Conservation (phyloP, 2,113 vertebrate species). For the Phalacrocorax carbo region DNA sequence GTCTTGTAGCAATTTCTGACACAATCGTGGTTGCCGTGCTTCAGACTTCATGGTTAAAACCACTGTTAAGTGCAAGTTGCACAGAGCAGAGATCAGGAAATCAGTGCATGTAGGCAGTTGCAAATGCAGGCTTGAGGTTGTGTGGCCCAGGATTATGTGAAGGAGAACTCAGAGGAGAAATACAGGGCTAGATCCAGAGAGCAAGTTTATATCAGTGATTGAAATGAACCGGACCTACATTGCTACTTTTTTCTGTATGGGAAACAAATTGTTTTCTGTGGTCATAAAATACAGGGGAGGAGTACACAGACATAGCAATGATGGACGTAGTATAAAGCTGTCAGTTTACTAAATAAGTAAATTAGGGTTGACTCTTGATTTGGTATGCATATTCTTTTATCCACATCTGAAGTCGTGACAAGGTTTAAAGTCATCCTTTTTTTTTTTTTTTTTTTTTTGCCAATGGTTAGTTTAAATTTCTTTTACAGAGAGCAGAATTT, state of each 20-base stretch:
- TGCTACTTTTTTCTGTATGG: background rate
- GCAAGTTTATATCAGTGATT: background rate
- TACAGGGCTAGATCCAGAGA: background rate
- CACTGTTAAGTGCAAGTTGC: background rate
- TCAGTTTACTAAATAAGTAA: background rate
- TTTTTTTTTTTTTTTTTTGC: background rate
- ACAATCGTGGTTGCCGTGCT: background rate
- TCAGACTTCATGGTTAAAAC: background rate
- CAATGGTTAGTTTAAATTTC: background rate
- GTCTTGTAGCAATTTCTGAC: background rate
- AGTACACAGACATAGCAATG: background rate
- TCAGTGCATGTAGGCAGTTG: background rate
- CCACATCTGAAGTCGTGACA: background rate
- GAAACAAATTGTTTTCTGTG: background rate
- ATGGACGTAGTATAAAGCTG: background rate
- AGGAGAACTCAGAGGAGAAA: background rate
- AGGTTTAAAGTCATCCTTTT: background rate
- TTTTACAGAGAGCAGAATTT: background rate
- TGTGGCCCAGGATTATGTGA: accelerated
- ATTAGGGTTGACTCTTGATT: background rate
- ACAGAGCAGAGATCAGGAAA: background rate
- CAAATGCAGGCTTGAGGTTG: background rate
- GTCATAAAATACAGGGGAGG: background rate
- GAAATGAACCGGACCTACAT: background rate
- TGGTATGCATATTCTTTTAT: background rate